Base-by-base conservation (phyloP, 2,888 invertebrate genomes). In the Rotaria sp. region DNA sequence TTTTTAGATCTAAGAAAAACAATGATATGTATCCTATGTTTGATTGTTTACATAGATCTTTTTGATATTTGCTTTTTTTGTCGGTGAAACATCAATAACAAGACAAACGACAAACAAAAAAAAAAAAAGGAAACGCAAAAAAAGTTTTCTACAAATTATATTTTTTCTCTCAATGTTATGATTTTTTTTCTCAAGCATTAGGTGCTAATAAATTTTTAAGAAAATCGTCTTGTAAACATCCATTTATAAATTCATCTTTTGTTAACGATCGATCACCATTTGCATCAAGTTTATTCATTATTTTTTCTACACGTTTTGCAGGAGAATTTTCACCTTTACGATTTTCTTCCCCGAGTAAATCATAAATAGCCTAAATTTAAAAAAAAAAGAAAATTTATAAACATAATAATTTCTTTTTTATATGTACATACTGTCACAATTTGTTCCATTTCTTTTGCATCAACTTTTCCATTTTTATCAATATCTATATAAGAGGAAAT, bases 171-270 rank as follows among this genome's bases (percentile, higher is more conserved):
- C 18, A 18, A 50, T 15, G 15, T 50, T 50, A 50, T 50, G 3
- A 50, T 84, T 50, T 59, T 84, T 30, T 84, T 67, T 21, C 7
- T 67, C 57, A 87, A 67, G 87, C 85, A 84, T 85, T 85, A 15
- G 87, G 87, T 45, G 87, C 87, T 59, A 87, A 85, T 57, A 87
- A 80, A 48, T 84, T 84, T 67, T 84, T 85, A 8, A 87, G 38
- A 57, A 85, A 48, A 38, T 87, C 85, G 80, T 87, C 86, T 50
- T 84, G 86, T 55, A 87, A 59, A 86, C 87, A 87, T 38, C 87
- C 87, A 86, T 87, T 84, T 15, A 87, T 87, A 52, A 87, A 87
- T 67, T 87, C 87, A 21, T 87, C 87, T 38, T 84, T 86, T 30
- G 84, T 84, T 18, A 87, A 59, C 30, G 57, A 84, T 15, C 84